Conservation (phyloP, 2,888 invertebrate species). For the Scaptomyza cyrtandrae region DNA sequence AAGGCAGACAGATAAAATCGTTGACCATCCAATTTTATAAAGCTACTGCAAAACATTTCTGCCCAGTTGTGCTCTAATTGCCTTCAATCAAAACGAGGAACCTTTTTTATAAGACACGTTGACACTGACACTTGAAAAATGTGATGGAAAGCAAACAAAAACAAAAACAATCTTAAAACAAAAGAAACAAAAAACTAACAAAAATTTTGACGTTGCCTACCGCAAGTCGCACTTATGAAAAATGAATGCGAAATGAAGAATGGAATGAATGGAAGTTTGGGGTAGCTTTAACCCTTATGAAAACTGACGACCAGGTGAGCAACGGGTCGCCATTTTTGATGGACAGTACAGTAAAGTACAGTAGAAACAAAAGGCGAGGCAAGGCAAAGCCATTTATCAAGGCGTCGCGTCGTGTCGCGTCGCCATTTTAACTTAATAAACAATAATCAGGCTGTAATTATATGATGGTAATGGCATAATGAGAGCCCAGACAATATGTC, state of each 20-base stretch:
- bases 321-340: constrained; percentile 39
- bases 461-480: constrained; percentile 71
- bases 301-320: constrained; percentile 63
- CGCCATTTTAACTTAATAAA: constrained; percentile 74
- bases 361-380: constrained; percentile 36
- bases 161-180: neutral
- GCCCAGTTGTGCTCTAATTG: constrained; percentile 45
- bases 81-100: constrained; percentile 47
- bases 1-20: constrained; percentile 9
- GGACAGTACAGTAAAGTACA: constrained; percentile 48
- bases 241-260: constrained; percentile 44
- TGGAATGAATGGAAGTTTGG: constrained; percentile 6
- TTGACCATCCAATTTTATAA: constrained; percentile 23
- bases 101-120: constrained; percentile 53
- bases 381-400: constrained; percentile 60
- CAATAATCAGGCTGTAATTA: constrained; percentile 77
- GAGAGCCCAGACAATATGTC: constrained; percentile 70
- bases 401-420: constrained; percentile 11
- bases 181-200: constrained; percentile 37
- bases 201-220: constrained; percentile 33
- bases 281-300: constrained; percentile 49
- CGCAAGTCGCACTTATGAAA: constrained; percentile 52
- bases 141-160: constrained; percentile 26
- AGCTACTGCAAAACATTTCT: constrained; percentile 15
- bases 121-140: constrained; percentile 73